phyloP scores from a whole-genome alignment of 2,113 vertebrate species.

The Willisornis vidua region DNA sequence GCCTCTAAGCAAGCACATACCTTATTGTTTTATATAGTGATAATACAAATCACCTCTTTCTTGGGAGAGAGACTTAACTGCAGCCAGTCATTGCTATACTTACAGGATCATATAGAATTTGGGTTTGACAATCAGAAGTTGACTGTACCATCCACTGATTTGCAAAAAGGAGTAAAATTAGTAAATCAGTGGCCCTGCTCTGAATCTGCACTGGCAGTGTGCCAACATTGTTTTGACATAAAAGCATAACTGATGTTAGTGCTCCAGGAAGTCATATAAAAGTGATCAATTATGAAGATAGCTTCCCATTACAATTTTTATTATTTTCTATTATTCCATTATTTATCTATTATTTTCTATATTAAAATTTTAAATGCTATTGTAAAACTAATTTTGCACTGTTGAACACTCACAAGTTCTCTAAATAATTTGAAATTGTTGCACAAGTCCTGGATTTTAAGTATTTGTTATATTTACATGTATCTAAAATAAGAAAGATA shows the following conservation, averaged over 20 bases:
- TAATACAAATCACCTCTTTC: not conserved
- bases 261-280: conserved; percentile 60
- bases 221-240: conserved; percentile 50
- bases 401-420: not conserved
- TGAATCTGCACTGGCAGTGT: not conserved
- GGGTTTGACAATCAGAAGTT: not conserved
- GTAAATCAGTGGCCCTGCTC: not conserved
- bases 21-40: not conserved
- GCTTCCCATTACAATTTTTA: conserved; percentile 33
- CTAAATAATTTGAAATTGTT: not conserved
- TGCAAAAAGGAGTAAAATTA: not conserved
- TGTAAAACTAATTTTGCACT: not conserved
- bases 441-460: not conserved
- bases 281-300: conserved; percentile 31
- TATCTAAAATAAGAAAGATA: not conserved
- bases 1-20: not conserved
- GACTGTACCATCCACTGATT: not conserved
- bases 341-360: not conserved
- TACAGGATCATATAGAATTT: not conserved
- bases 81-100: not conserved
- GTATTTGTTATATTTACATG: not conserved
- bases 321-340: not conserved
- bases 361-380: not conserved
- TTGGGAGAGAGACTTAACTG: not conserved
- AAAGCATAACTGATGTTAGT: not conserved